These are phyloP conservation scores for Drosophila peninsularis DNA, from an alignment of 2,888 invertebrate genomes.

Conservation along the genomic window DNA sequence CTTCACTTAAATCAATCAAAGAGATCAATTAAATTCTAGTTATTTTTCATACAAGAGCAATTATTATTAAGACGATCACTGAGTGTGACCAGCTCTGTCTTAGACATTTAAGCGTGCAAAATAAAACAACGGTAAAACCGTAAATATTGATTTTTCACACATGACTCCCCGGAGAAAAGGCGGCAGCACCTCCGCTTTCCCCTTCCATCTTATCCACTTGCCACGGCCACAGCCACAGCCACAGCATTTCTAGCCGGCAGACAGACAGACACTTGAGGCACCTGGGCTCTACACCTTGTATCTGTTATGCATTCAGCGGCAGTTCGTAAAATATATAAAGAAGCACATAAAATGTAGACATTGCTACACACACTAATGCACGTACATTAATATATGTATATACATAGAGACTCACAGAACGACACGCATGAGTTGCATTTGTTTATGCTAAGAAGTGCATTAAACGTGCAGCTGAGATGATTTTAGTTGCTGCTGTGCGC, in stretches of 20 bases:
- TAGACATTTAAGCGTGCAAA: constrained; percentile 15
- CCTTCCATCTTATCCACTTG: constrained; percentile 23
- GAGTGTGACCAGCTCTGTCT: constrained; percentile 27
- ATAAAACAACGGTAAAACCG: constrained; percentile 47
- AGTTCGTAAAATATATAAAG: constrained; percentile 56
- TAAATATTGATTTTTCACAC: constrained; percentile 83
- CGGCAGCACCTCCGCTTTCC: constrained; percentile 13
- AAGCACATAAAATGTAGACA: constrained; percentile 53
- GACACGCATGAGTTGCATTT: constrained; percentile 72
- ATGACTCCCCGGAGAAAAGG: constrained; percentile 49
- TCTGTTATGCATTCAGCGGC: constrained; percentile 56
- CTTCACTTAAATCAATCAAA: neutral
- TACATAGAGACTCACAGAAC: constrained; percentile 36
- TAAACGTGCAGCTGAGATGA: constrained; percentile 35
- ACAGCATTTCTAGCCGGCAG: constrained; percentile 38
- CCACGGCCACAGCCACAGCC: constrained; percentile 14
- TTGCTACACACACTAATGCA: constrained; percentile 26
- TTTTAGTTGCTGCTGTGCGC: constrained; percentile 22
- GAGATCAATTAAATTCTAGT: neutral
- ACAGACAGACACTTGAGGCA: constrained; percentile 46
- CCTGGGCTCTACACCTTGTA: constrained; percentile 37
- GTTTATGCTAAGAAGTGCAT: constrained; percentile 58
- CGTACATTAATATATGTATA: constrained; percentile 3
- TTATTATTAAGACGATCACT: constrained; percentile 11
- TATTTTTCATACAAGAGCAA: too few relatives aligned